Evolutionary conservation across 2,113 vertebrate genomes (phyloP).

Genomic region (Benitochromis conjunctus): DNA sequence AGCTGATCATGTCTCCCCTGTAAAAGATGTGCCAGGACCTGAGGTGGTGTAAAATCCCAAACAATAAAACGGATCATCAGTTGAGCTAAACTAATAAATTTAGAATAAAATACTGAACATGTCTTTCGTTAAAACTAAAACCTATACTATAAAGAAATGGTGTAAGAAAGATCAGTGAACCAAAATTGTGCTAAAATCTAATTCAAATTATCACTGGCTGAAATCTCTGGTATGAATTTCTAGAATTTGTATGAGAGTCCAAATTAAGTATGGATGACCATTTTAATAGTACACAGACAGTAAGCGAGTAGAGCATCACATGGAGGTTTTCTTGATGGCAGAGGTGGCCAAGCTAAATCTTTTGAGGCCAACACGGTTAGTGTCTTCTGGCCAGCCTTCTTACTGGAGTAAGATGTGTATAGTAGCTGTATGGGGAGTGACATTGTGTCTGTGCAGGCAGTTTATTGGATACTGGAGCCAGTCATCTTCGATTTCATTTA

Average conservation of each 20-base stretch:
- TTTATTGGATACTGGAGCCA: constrained; percentile 58
- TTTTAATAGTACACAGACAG: constrained; percentile 9
- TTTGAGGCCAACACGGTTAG: neutral
- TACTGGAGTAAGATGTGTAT: constrained; percentile 12
- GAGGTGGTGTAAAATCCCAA: neutral
- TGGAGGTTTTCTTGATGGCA: neutral
- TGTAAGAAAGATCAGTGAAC: neutral
- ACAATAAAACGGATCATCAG: neutral
- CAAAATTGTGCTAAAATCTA: neutral
- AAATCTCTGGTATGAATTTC: neutral
- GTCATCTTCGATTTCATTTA: constrained; percentile 78
- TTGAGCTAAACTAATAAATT: neutral
- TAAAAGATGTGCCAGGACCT: neutral
- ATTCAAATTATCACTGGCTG: neutral
- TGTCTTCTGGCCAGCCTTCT: neutral
- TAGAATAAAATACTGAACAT: neutral
- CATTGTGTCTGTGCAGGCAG: constrained; percentile 50
- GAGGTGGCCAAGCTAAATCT: neutral
- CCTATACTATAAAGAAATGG: neutral
- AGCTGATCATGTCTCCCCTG: neutral
- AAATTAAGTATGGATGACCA: neutral
- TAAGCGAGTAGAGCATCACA: neutral
- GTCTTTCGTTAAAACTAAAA: neutral
- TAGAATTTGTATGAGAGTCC: neutral
- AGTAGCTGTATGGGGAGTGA: constrained; percentile 23